Evolutionary conservation across 2,797 vertebrate species (phyloP), one percentile per base, ranked within the genome.

Genomic region (Lycodopsis pacificus): DNA sequence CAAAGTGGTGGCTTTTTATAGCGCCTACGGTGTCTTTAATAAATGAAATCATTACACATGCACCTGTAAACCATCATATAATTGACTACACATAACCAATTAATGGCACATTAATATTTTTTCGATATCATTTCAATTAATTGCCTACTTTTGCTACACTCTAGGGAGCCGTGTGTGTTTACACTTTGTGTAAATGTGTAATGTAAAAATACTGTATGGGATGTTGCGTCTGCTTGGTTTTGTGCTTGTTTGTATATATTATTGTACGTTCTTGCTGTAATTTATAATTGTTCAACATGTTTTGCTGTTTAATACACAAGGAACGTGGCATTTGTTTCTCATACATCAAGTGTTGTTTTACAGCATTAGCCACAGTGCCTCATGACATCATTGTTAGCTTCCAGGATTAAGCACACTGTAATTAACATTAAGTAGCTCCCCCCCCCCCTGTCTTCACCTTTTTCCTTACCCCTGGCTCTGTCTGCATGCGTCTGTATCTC

Each of bases 371-470:
- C 68, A 72, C 22, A 48, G 57, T 71, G 57, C 80, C 73, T 79
- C 66, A 78, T 90, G 82, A 88, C 84, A 88, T 90, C 70, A 88
- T 79, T 87, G 84, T 77, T 86, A 53, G 80, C 80, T 71, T 86
- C 53, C 73, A 76, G 80, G 80, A 86, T 86, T 82, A 90, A 76
- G 77, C 65, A 73, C 64, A 73, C 70, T 81, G 81, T 89, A 88
- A 91, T 87, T 88, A 91, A 88, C 79, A 83, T 83, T 88, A 87
- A 84, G 78, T 81, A 84, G 64, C 66, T 63, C 72, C 76, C 63
- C 69, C 36, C 79, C 42, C 9, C 9, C 11, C 38, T 6, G n/a
- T 71, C 73, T 38, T 80, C 72, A 78, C 80, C 76, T 77, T 79
- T 81, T 73, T 74, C 71, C 66, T 59, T 40, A 82, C 81, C 79